Percentiles rank a stretch among this genome's conserved stretches.
phyloP scores from a whole-genome alignment of 2,797 vertebrate genomes.

The Syngnathus rostellatus region DNA sequence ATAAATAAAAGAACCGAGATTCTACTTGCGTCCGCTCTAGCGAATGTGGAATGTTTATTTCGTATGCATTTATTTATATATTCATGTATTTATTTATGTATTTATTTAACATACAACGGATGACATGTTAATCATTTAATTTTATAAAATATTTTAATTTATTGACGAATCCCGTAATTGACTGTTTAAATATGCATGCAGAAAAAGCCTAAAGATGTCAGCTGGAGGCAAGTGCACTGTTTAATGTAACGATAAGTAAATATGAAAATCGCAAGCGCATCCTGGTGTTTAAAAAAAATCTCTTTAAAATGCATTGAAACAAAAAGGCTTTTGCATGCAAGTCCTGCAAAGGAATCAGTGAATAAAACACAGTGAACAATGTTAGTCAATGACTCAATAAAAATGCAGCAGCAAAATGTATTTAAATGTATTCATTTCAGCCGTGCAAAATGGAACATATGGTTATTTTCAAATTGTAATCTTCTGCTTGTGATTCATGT shows the following conservation, averaged over 20 bases:
- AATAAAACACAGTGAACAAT: neutral
- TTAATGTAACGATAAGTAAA: neutral
- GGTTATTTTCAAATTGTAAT: constrained; percentile 6
- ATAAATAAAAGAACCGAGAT: no score
- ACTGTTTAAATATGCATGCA: neutral
- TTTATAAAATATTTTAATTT: neutral
- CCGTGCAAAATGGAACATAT: neutral
- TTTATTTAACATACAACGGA: no score
- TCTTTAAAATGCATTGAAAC: neutral
- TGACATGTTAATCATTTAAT: no score
- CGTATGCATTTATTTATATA: no score
- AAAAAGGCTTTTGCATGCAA: neutral
- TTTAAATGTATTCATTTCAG: constrained; percentile 8
- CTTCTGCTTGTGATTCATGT: neutral
- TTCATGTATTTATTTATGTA: no score
- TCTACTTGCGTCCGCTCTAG: no score
- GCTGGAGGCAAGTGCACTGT: neutral
- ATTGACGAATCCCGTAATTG: no score
- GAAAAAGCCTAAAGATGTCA: neutral
- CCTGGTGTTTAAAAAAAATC: neutral
- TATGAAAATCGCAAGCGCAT: neutral
- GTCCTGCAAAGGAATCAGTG: neutral
- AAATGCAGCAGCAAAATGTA: neutral
- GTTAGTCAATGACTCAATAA: neutral
- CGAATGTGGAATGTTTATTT: no score